Evolutionary conservation across 1,140 invertebrate genomes (phyloP).

Genomic region (Calosoma granatense): DNA sequence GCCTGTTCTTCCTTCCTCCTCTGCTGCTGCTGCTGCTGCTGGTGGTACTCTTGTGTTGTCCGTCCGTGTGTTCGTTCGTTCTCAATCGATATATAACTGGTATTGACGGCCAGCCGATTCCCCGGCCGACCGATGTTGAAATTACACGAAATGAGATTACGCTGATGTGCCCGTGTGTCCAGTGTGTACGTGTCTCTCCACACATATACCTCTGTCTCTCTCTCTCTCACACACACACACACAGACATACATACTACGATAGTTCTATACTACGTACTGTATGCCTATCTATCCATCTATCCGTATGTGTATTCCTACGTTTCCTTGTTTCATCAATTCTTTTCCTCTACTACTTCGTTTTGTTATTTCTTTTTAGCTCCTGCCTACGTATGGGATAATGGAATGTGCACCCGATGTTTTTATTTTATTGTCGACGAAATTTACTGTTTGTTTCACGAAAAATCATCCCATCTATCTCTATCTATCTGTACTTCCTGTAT

Average conservation of each 20-base stretch:
- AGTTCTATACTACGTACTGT: too few relatives aligned
- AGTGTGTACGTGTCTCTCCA: neutral
- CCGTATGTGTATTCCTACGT: neutral
- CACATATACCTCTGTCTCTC: neutral
- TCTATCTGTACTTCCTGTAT: too few relatives aligned
- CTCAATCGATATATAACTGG: conserved; percentile 8
- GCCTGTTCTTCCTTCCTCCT: neutral
- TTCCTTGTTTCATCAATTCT: neutral
- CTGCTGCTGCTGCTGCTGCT: too few relatives aligned
- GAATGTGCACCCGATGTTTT: neutral
- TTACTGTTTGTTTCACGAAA: too few relatives aligned
- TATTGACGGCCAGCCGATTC: neutral
- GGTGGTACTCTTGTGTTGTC: too few relatives aligned
- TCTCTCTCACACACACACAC: too few relatives aligned
- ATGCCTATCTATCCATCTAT: too few relatives aligned
- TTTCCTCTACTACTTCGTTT: neutral
- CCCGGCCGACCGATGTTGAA: conserved; percentile 5
- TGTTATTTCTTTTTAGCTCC: too few relatives aligned
- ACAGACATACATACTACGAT: too few relatives aligned
- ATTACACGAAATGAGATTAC: conserved; percentile 8
- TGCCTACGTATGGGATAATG: too few relatives aligned
- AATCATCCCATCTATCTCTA: too few relatives aligned
- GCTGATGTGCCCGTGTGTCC: neutral
- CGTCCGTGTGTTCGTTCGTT: too few relatives aligned
- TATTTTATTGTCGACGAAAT: neutral